phyloP scores from a whole-genome alignment of 2,797 vertebrate genomes.

The Crenichthys baileyi region DNA sequence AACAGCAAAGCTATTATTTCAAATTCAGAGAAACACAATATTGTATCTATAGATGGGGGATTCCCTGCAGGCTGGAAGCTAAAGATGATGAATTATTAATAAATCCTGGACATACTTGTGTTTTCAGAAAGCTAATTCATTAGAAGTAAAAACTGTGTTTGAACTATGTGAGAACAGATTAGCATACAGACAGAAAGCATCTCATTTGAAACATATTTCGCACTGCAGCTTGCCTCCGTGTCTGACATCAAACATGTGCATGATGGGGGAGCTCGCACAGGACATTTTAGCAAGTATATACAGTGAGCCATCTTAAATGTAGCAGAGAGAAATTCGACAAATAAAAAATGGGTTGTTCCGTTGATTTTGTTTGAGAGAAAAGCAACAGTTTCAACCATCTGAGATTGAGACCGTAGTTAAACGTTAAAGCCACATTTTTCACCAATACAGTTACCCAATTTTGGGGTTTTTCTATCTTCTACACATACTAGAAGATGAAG shows the following conservation, averaged over 20 bases:
- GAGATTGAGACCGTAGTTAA: slow-evolving; percentile 17
- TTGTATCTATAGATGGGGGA: slow-evolving; percentile 27
- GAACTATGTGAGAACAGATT: slow-evolving; percentile 15
- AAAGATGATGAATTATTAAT: slow-evolving; percentile 62
- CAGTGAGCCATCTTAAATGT: not conserved
- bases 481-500: not conserved
- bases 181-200: slow-evolving; percentile 34
- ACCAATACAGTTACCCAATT: not conserved
- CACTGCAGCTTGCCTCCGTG: slow-evolving; percentile 20
- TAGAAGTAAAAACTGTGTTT: slow-evolving; percentile 25
- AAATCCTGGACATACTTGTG: slow-evolving; percentile 31
- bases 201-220: slow-evolving; percentile 42
- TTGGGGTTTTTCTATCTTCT: slow-evolving; percentile 2
- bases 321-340: not conserved
- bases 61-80: slow-evolving; percentile 49
- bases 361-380: too few relatives aligned
- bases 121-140: slow-evolving; percentile 40
- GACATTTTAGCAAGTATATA: slow-evolving; percentile 17
- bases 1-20: not conserved
- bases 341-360: too few relatives aligned
- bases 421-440: slow-evolving; percentile 13
- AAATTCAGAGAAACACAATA: not conserved
- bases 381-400: not conserved
- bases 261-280: not conserved
- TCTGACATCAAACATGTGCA: slow-evolving; percentile 47